These are phyloP conservation scores for Epicauta chinensis DNA, from an alignment of 1,140 invertebrate genomes.

Conservation along the genomic window DNA sequence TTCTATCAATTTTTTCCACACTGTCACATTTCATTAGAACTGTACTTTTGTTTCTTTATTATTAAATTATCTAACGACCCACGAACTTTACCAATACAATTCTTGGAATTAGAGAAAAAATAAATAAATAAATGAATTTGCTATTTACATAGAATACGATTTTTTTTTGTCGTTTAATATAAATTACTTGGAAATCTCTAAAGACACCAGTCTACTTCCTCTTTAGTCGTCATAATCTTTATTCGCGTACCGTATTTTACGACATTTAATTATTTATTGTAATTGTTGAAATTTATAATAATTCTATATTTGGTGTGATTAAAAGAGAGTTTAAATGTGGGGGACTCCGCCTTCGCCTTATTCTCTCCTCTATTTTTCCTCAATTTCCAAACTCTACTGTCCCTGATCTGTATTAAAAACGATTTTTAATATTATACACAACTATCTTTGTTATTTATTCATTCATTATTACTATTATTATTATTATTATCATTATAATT, in stretches of 20 bases:
- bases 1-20: too few relatives aligned
- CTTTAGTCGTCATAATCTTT: neutral
- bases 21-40: too few relatives aligned
- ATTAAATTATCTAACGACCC: too few relatives aligned
- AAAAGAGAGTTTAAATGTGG: neutral
- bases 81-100: too few relatives aligned
- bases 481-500: constrained; percentile 19
- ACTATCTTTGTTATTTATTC: neutral
- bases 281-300: neutral
- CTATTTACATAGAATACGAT: neutral
- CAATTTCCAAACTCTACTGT: too few relatives aligned
- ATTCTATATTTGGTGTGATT: neutral
- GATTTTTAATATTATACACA: neutral
- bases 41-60: too few relatives aligned
- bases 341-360: neutral
- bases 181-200: neutral
- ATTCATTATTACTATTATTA: constrained; percentile 9
- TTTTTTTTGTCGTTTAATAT: neutral
- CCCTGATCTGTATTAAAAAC: too few relatives aligned
- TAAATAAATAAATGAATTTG: neutral
- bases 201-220: neutral
- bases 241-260: too few relatives aligned
- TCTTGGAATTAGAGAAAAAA: neutral
- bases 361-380: too few relatives aligned
- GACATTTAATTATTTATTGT: neutral